Base-by-base conservation (phyloP, 2,113 vertebrate genomes). In the Lepus timidus region DNA sequence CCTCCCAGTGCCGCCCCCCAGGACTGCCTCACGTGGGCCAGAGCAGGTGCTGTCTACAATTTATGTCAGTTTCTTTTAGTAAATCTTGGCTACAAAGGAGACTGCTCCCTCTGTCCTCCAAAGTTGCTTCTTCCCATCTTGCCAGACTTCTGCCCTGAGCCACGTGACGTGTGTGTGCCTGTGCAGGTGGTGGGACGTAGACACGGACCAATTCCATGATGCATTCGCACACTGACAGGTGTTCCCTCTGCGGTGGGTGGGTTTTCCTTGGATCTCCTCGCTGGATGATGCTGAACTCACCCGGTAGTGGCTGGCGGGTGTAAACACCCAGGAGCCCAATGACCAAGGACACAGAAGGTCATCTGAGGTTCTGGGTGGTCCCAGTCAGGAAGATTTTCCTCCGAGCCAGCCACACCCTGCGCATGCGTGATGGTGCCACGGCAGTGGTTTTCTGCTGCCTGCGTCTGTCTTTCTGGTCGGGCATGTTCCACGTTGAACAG, bases 371-470 rank as follows among this genome's bases (percentile, higher is more conserved):
- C 52, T 9, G 4, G 88, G 52, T 1, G n/a, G 51, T n/a, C 36
- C 51, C 9, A 2, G 44, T 17, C 39, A 44, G 22, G 14, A 23
- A 20, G 4, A 2, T 31, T 20, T 27, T 27, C 36, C 65, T 22
- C 44, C 27, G 44, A 2, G 33, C 2, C 11, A 2, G 27, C 2
- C 11, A 11, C 8, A 8, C 17, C 27, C 9, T 39, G 5, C 16
- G 2, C 20, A 0, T 3, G 14, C 19, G 11, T 4, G 10, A 10
- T 27, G 3, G 27, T 58, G 49, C 49, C 29, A 0, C 3, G 3
- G 51, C 9, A 11, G 58, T 4, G 0, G 29, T 2, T 25, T 3
- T 44, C n/a, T n/a, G 39, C 39, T 29, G 23, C 9, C 52, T 68
- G 19, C 31, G 0, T 0, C 27, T n/a, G 17, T 17, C 14, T 27